A percentile compares a stretch with the other conserved stretches of the same genome.
These are phyloP conservation scores for Cephus nigrinus DNA, from an alignment of 2,888 invertebrate species.

Conservation along the genomic window DNA sequence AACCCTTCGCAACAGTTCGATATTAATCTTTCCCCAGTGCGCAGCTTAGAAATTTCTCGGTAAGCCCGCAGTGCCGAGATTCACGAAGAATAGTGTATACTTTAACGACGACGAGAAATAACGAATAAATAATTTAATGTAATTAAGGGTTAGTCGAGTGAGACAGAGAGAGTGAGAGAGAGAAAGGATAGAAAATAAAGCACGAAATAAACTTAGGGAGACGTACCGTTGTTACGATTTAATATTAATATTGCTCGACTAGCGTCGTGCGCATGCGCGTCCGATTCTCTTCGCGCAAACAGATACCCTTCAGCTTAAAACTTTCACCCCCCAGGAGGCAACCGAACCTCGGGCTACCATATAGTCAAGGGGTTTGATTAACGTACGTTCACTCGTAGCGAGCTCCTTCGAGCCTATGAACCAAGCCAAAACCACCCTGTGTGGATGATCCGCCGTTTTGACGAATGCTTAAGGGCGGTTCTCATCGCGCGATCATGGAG, in stretches of 20 bases:
- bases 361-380: constrained; percentile 39
- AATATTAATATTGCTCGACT: not conserved
- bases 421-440: not conserved
- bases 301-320: not conserved
- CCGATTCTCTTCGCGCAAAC: not conserved
- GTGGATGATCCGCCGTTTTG: not conserved
- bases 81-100: not conserved
- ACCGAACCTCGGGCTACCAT: constrained; percentile 42
- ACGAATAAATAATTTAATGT: constrained; percentile 16
- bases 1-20: constrained; percentile 42
- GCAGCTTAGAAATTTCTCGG: not conserved
- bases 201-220: not conserved
- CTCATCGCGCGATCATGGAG: not conserved
- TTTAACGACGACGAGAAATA: constrained; percentile 15
- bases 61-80: not conserved
- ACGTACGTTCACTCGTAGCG: not conserved
- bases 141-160: not conserved
- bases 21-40: constrained; percentile 34
- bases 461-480: not conserved
- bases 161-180: constrained; percentile 15
- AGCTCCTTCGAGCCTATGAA: not conserved
- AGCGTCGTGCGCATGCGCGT: not conserved
- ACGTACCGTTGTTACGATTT: not conserved
- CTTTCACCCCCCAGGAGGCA: not conserved
- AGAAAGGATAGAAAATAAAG: not conserved